phyloP scores from a whole-genome alignment of 2,113 vertebrate species.

The Phylloscopus whistleri region DNA sequence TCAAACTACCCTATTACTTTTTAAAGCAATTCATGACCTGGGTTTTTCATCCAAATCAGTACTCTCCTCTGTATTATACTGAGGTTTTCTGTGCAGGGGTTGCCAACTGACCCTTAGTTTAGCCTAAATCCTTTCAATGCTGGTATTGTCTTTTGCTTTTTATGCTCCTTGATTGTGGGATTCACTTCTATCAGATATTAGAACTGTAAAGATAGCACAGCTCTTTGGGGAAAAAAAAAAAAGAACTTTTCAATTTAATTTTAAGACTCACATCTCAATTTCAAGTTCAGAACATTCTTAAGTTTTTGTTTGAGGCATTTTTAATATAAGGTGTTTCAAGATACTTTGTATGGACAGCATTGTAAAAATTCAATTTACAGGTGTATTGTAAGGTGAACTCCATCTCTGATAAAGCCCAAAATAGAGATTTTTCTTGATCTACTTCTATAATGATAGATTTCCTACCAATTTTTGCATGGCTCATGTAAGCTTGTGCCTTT shows the following conservation, averaged over 20 bases:
- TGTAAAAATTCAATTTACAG: not conserved
- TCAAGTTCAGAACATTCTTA: not conserved
- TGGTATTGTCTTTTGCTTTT: not conserved
- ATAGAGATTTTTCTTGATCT: not conserved
- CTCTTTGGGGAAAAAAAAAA: not conserved
- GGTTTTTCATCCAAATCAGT: not conserved
- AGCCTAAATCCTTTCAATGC: not conserved
- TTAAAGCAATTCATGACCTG: not conserved
- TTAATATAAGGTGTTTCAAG: not conserved
- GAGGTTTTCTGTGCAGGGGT: not conserved
- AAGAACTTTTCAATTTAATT: not conserved
- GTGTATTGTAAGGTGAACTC: not conserved
- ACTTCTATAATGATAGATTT: not conserved
- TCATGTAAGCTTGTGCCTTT: not conserved
- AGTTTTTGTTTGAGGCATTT: not conserved
- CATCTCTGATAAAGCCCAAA: not conserved
- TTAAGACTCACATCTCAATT: not conserved
- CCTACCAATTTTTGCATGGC: not conserved
- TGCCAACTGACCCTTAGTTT: not conserved
- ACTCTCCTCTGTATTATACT: not conserved
- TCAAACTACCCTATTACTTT: not conserved
- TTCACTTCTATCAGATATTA: conserved; percentile 23
- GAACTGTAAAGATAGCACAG: conserved; percentile 10
- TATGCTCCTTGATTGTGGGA: not conserved
- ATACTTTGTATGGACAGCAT: not conserved